Evolutionary conservation across 2,888 invertebrate species (phyloP), one percentile per base, ranked within the genome.

Genomic region (Temnothorax rugatulus): DNA sequence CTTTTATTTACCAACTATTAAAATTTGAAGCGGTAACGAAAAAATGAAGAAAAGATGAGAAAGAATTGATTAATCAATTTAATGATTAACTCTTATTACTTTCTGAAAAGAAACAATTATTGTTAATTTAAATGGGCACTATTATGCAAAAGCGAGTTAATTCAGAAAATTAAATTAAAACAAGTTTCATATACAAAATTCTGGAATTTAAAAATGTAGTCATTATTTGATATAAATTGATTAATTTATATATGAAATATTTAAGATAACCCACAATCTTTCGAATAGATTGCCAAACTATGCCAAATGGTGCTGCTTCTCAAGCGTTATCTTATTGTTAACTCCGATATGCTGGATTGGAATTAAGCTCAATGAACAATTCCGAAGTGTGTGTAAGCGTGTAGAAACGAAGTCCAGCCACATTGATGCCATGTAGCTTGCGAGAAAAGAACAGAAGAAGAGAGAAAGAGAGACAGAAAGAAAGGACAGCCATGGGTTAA

Each of bases 281-380:
- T 21, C 7, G 15, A 41, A 61, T 29, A 29, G n/a, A 44, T 44
- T 25, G 41, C 41, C 25, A 61, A 81, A 74, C 52, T 41, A 4
- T 25, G 29, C 41, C 25, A 61, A 81, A 74, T 61, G 52, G 8
- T 5, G 50, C 9, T 63, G 61, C n/a, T 50, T 52, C 63, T 63
- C 41, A 52, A 61, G 44, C 47, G 8, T 57, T 21, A 34, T 68
- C 66, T 57, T 18, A 34, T 34, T 34, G 34, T 34, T 34, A 38
- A 15, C 52, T 54, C 5, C 57, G 38, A 77, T 82, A 89, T 84
- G 82, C 73, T 84, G 79, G 84, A 59, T 83, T 88, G 86, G 87
- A 92, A 92, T 92, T 89, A 90, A 90, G 90, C 90, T 92, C 91
- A 91, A 92, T 88, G 89, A 90, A 92, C 91, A 91, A 92, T 92